phyloP scores from a whole-genome alignment of 2,797 vertebrate genomes.

The Moxostoma hubbsi region DNA sequence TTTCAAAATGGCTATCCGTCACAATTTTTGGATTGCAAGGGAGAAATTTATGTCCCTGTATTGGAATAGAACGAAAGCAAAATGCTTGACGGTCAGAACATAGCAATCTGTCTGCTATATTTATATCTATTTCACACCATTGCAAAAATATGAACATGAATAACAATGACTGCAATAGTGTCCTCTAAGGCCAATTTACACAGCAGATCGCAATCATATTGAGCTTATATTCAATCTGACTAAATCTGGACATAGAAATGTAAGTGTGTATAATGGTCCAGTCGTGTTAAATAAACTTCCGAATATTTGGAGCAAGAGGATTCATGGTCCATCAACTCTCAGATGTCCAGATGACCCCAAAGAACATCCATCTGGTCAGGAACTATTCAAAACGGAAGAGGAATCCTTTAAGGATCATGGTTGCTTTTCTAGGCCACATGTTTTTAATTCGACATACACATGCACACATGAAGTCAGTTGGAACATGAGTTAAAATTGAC shows the following conservation, averaged over 20 bases:
- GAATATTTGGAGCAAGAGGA: conserved; percentile 58
- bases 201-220: neutral
- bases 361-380: conserved; percentile 73
- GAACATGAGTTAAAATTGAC: neutral
- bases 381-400: conserved; percentile 51
- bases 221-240: neutral
- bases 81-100: conserved; percentile 37
- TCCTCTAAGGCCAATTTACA: conserved; percentile 11
- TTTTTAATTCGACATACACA: conserved; percentile 18
- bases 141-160: conserved; percentile 7
- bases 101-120: conserved; percentile 32
- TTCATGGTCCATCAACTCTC: conserved; percentile 72
- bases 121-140: conserved; percentile 29
- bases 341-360: conserved; percentile 68
- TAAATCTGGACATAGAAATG: neutral
- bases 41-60: neutral
- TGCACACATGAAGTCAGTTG: neutral
- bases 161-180: conserved; percentile 26
- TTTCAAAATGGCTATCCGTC: neutral
- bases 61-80: conserved; percentile 16
- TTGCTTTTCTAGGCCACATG: conserved; percentile 36
- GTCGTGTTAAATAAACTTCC: conserved; percentile 39
- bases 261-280: neutral
- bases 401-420: conserved; percentile 58
- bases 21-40: neutral